These are phyloP conservation scores for Metallyticus violacea DNA, from an alignment of 2,888 invertebrate species.

Conservation along the genomic window DNA sequence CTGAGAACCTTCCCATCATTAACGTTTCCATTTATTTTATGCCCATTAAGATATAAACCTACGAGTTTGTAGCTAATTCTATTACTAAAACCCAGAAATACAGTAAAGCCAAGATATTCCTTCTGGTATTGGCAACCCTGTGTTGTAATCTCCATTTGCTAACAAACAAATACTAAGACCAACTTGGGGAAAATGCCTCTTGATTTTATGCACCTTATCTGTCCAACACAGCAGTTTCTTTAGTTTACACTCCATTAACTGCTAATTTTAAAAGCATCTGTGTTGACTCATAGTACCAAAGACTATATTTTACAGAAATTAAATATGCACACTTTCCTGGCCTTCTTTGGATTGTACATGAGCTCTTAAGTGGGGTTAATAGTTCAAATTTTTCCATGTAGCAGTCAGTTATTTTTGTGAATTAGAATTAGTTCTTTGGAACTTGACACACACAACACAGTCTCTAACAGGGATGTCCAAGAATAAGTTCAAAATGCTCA, in stretches of 20 bases:
- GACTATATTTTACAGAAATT: background rate
- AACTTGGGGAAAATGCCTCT: too few species aligned
- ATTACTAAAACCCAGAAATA: background rate
- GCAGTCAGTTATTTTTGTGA: background rate
- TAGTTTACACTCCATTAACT: too few species aligned
- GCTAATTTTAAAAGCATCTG: too few species aligned
- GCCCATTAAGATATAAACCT: background rate
- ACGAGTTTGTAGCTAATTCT: too few species aligned
- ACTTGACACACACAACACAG: background rate
- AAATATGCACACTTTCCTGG: conserved; percentile 13
- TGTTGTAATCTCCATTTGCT: background rate
- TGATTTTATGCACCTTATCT: background rate
- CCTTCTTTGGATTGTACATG: conserved; percentile 15
- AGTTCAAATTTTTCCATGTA: background rate
- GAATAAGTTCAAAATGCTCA: background rate
- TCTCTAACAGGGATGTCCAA: too few species aligned
- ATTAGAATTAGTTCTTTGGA: background rate
- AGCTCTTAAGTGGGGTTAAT: background rate
- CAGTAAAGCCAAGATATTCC: background rate
- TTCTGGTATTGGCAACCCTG: background rate
- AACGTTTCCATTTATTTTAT: too few species aligned
- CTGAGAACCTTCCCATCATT: background rate
- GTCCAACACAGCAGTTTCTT: too few species aligned
- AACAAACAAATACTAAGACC: background rate
- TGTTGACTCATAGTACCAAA: background rate